Evolutionary conservation across 2,113 vertebrate species (phyloP).

Genomic region (Accipiter virgatus): DNA sequence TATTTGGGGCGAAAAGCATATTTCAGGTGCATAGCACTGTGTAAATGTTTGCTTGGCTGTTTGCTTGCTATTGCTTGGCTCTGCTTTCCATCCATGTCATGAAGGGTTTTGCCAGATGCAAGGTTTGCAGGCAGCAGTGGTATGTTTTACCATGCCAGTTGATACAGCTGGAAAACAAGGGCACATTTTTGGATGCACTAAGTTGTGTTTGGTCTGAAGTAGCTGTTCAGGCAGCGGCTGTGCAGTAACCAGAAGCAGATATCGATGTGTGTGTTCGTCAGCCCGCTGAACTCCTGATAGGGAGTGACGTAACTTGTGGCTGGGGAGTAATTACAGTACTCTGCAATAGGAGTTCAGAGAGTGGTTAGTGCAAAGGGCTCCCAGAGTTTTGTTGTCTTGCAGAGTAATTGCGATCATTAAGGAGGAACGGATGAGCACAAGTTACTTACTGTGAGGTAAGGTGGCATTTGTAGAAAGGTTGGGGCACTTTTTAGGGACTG

Average conservation of each 20-base stretch:
- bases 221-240: background rate
- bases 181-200: background rate
- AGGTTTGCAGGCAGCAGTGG: background rate
- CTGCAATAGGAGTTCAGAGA: conserved; percentile 11
- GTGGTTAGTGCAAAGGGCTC: conserved; percentile 28
- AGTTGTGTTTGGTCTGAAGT: background rate
- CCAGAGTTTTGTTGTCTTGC: background rate
- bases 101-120: background rate
- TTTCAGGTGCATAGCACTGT: background rate
- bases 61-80: background rate
- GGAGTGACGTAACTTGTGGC: conserved; percentile 35
- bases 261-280: background rate
- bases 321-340: conserved; percentile 19
- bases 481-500: background rate
- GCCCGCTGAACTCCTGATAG: background rate
- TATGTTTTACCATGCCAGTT: background rate
- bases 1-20: background rate
- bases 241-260: conserved; percentile 28
- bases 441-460: background rate
- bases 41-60: background rate
- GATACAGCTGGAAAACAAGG: background rate
- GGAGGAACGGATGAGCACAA: background rate
- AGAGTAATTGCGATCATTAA: background rate
- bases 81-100: background rate
- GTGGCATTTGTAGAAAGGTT: background rate